These are phyloP conservation scores for Zhuqinia jingwanae DNA, from an alignment of 2,888 invertebrate species.

Conservation along the genomic window DNA sequence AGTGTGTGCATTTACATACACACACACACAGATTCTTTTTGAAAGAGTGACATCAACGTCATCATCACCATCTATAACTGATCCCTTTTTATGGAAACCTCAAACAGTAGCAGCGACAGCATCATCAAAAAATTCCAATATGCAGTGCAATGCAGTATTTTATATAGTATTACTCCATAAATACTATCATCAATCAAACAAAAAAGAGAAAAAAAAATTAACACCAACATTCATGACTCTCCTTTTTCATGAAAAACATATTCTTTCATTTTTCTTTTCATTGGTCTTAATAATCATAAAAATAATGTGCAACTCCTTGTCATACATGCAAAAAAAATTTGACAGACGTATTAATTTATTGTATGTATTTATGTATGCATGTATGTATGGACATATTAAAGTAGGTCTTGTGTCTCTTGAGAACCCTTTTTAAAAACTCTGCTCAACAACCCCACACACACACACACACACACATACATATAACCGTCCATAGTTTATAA, in stretches of 20 bases:
- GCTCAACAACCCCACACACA: neutral
- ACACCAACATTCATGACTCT: neutral
- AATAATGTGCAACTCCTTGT: conserved; percentile 37
- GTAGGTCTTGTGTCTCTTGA: conserved; percentile 48
- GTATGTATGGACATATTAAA: conserved; percentile 24
- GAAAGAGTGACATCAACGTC: neutral
- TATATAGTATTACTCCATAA: too few species aligned
- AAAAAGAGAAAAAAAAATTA: too few species aligned
- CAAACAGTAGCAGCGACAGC: too few species aligned
- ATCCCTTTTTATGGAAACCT: neutral
- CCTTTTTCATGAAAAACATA: neutral
- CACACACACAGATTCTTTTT: too few species aligned
- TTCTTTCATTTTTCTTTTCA: conserved; percentile 24
- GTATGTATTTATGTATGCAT: neutral
- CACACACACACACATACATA: neutral
- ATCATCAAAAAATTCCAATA: too few species aligned
- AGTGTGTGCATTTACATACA: neutral
- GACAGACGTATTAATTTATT: conserved; percentile 9
- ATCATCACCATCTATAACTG: neutral
- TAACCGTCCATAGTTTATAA: conserved; percentile 49
- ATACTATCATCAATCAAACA: too few species aligned
- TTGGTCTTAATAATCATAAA: conserved; percentile 22
- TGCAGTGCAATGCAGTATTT: too few species aligned
- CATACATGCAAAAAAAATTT: conserved; percentile 36
- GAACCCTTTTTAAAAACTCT: conserved; percentile 2